Evolutionary conservation across 2,113 vertebrate species (phyloP).

Genomic region (Channa argus): DNA sequence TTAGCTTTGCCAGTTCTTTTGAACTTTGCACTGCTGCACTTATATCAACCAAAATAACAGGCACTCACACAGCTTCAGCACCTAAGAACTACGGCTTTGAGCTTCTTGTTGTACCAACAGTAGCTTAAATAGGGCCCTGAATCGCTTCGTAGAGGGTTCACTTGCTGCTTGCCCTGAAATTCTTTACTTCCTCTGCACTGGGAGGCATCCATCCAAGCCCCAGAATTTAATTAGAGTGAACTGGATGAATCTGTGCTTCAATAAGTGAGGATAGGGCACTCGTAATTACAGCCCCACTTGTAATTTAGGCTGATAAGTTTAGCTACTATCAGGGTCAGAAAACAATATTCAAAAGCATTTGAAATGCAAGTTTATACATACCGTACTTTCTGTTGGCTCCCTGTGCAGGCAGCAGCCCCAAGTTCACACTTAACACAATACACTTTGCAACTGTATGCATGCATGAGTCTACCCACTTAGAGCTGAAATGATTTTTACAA

Average conservation of each 20-base stretch:
- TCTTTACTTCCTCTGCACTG: background rate
- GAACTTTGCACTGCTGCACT: too few species aligned
- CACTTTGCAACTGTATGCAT: slow-evolving; percentile 2
- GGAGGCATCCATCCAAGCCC: background rate
- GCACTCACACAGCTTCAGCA: too few species aligned
- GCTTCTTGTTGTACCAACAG: too few species aligned
- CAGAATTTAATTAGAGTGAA: slow-evolving; percentile 6
- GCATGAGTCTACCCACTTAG: background rate
- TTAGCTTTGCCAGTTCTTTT: too few species aligned
- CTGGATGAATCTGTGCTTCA: background rate
- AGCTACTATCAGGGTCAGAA: background rate
- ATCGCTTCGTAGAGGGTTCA: too few species aligned
- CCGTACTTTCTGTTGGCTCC: background rate
- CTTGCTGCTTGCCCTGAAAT: background rate
- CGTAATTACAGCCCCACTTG: slow-evolving; percentile 4
- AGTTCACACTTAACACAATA: background rate
- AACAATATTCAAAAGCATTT: slow-evolving; percentile 18
- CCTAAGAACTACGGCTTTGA: too few species aligned
- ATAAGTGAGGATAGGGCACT: background rate
- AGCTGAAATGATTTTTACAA: slow-evolving; percentile 2
- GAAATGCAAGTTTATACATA: background rate
- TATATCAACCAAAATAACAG: too few species aligned
- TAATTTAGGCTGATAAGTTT: background rate
- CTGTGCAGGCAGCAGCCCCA: background rate
- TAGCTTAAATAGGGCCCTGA: too few species aligned